Percentiles rank a stretch among this genome's conserved stretches.
phyloP scores from a whole-genome alignment of 2,113 vertebrate genomes.

The Rhipidura dahli region DNA sequence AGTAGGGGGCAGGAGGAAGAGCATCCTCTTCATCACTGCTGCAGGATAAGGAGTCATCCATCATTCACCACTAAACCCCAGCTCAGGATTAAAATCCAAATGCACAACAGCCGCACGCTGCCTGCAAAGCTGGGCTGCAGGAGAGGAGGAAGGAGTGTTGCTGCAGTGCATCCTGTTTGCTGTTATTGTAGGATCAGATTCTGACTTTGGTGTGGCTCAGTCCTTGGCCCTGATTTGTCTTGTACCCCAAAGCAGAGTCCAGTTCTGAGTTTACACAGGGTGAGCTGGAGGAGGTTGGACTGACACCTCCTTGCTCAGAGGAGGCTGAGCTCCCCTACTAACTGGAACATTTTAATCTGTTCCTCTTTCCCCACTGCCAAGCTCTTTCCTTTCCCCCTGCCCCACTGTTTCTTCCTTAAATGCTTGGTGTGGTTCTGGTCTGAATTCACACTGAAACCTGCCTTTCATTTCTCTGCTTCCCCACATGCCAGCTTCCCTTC shows the following conservation, averaged over 20 bases:
- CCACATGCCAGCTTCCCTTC: background rate
- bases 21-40: background rate
- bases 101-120: rapidly evolving
- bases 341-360: background rate
- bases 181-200: background rate
- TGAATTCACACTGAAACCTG: background rate
- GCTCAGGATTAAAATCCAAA: background rate
- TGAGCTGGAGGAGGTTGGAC: background rate
- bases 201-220: background rate
- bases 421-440: background rate
- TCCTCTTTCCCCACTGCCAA: background rate
- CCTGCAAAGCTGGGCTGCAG: background rate
- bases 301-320: background rate
- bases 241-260: background rate
- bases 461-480: background rate
- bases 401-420: background rate
- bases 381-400: background rate
- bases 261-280: background rate
- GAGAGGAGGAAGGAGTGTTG: background rate
- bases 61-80: too few relatives aligned
- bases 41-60: background rate
- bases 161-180: background rate
- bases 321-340: background rate
- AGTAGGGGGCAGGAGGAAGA: background rate
- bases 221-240: background rate